phyloP scores from a whole-genome alignment of 2,797 vertebrate species.

The Pseudochromis fuscus region DNA sequence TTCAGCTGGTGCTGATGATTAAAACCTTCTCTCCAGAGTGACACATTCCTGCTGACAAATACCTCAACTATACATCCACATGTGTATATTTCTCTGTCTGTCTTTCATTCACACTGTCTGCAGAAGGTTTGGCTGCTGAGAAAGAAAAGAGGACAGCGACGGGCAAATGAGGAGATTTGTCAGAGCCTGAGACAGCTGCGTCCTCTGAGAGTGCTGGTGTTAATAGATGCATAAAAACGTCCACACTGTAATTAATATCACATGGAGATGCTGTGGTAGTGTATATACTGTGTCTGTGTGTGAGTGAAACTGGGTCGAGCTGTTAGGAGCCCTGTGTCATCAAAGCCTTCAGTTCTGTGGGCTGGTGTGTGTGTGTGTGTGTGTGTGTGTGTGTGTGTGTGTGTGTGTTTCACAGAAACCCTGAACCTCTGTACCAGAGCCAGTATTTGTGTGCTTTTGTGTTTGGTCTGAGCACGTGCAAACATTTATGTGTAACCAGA shows the following conservation, averaged over 20 bases:
- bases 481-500: constrained; percentile 65
- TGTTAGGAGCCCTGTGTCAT: constrained; percentile 6
- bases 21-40: constrained; percentile 22
- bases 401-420: constrained; percentile 30
- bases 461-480: constrained; percentile 59
- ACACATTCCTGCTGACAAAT: constrained; percentile 25
- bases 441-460: constrained; percentile 46
- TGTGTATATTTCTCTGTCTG: constrained; percentile 37
- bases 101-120: constrained; percentile 32
- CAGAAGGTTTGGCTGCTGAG: constrained; percentile 23
- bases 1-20: constrained; percentile 35
- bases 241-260: constrained; percentile 53
- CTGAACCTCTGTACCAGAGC: constrained; percentile 21
- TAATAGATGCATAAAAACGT: constrained; percentile 59
- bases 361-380: constrained; percentile 3
- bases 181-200: constrained; percentile 43
- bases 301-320: constrained; percentile 6
- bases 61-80: constrained; percentile 9
- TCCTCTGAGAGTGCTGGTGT: constrained; percentile 49
- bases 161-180: constrained; percentile 48
- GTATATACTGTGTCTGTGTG: constrained; percentile 13
- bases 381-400: constrained; percentile 6
- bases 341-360: constrained; percentile 10
- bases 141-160: constrained; percentile 42
- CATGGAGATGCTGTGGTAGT: constrained; percentile 32